Evolutionary conservation across 1,140 invertebrate species (phyloP).

Genomic region (Aphelenchoides fujianensis): DNA sequence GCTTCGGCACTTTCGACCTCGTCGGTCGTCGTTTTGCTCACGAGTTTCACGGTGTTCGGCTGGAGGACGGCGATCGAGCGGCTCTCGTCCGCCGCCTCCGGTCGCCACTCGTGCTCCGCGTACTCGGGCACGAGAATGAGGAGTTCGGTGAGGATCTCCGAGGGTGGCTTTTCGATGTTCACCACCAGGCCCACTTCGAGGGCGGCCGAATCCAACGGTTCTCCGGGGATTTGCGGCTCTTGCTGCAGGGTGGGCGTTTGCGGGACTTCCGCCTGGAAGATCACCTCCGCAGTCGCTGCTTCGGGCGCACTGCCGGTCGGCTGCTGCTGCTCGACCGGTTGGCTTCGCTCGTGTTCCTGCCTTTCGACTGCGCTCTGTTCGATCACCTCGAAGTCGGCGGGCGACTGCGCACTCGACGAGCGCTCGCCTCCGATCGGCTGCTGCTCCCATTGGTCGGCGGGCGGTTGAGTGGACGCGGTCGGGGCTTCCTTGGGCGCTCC

Average conservation of each 20-base stretch:
- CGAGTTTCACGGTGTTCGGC: not conserved
- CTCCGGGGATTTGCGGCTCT: not conserved
- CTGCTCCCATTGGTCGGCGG: not conserved
- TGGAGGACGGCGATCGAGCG: not conserved
- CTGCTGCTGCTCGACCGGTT: not conserved
- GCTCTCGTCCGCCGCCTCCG: not conserved
- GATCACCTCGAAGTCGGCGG: not conserved
- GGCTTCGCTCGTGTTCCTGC: not conserved
- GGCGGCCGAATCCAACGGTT: not conserved
- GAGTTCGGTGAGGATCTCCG: not conserved
- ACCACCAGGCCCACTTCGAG: not conserved
- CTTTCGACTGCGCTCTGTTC: not conserved
- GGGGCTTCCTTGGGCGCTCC: too few species aligned
- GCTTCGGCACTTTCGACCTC: not conserved
- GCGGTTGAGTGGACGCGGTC: too few species aligned
- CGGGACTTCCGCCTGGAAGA: not conserved
- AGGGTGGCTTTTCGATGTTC: not conserved
- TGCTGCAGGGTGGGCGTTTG: not conserved
- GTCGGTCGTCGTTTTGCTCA: conserved; percentile 1
- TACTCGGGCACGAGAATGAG: not conserved
- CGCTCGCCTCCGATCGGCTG: not conserved
- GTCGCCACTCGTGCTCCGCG: not conserved
- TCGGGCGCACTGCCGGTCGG: too few species aligned
- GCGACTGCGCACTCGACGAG: not conserved
- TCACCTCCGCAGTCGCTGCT: not conserved